phyloP scores from a whole-genome alignment of 2,113 vertebrate genomes.

The Meriones unguiculatus region DNA sequence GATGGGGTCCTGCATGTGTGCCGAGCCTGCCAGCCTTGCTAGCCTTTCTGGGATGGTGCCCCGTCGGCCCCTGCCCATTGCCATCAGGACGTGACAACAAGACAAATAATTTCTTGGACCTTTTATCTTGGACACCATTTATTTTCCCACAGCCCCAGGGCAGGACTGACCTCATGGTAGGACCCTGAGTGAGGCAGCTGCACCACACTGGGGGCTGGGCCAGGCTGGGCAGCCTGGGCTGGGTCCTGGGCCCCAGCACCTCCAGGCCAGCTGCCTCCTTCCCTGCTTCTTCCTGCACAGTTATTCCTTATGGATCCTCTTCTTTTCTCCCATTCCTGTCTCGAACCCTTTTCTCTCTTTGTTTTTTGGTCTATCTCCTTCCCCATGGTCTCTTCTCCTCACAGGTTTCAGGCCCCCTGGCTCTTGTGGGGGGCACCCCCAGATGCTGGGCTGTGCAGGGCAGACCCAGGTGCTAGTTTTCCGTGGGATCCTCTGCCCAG shows the following conservation, averaged over 20 bases:
- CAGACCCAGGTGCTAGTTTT: slow-evolving; percentile 53
- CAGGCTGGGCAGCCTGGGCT: slow-evolving; percentile 43
- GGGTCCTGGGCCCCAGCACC: background rate
- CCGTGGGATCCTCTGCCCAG: slow-evolving; percentile 66
- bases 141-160: slow-evolving; percentile 87
- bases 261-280: slow-evolving; percentile 72
- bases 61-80: slow-evolving; percentile 79
- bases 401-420: slow-evolving; percentile 36
- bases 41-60: slow-evolving; percentile 32
- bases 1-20: slow-evolving; percentile 35
- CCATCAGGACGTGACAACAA: slow-evolving; percentile 84
- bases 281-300: background rate
- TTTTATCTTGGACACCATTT: slow-evolving; percentile 88
- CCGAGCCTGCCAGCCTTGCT: slow-evolving; percentile 63
- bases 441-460: slow-evolving; percentile 54
- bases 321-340: background rate
- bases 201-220: slow-evolving; percentile 79
- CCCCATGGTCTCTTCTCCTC: background rate
- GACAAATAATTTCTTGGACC: slow-evolving; percentile 88
- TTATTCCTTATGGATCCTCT: background rate
- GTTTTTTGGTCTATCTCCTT: slow-evolving; percentile 17
- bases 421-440: background rate
- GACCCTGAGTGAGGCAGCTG: slow-evolving; percentile 87
- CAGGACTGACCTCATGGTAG: slow-evolving; percentile 86
- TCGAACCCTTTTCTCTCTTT: background rate